Percentiles rank a stretch among this genome's conserved stretches.
Evolutionary conservation across 2,888 invertebrate species (phyloP).

Genomic region (Rhopalosiphum nymphaeae): DNA sequence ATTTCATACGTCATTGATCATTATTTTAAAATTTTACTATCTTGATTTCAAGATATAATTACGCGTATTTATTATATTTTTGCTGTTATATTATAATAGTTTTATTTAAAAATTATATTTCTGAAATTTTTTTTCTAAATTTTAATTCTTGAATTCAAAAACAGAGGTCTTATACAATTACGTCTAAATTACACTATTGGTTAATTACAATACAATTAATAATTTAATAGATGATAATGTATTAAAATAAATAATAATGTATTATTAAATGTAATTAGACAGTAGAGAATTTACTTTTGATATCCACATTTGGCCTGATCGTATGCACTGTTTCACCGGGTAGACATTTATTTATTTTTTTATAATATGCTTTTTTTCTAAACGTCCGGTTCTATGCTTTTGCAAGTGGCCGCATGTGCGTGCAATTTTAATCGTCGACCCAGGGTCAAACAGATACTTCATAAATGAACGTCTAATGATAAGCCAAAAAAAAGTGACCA

Average conservation of each 20-base stretch:
- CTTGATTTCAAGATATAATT: not conserved
- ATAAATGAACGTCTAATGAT: conserved; percentile 39
- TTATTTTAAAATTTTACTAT: not conserved
- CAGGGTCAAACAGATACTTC: conserved; percentile 55
- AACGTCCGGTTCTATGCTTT: conserved; percentile 18
- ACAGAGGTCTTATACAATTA: not conserved
- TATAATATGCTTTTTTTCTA: not conserved
- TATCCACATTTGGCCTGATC: conserved; percentile 16
- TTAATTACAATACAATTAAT: not conserved
- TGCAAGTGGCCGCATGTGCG: conserved; percentile 36
- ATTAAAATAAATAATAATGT: not conserved
- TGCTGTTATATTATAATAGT: not conserved
- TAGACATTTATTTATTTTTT: conserved; percentile 18
- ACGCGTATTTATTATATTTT: not conserved
- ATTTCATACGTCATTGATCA: too few relatives aligned
- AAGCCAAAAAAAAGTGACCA: conserved; percentile 7
- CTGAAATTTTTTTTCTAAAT: not conserved
- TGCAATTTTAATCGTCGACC: conserved; percentile 38
- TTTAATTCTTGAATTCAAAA: not conserved
- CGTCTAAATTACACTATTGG: not conserved
- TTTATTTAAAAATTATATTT: not conserved
- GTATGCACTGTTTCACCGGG: not conserved
- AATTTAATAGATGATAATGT: not conserved
- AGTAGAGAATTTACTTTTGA: not conserved
- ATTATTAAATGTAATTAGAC: not conserved